A percentile compares a stretch with the other conserved stretches of the same genome.
Conservation (phyloP, 2,888 invertebrate genomes). For the Trachelus stipa region DNA sequence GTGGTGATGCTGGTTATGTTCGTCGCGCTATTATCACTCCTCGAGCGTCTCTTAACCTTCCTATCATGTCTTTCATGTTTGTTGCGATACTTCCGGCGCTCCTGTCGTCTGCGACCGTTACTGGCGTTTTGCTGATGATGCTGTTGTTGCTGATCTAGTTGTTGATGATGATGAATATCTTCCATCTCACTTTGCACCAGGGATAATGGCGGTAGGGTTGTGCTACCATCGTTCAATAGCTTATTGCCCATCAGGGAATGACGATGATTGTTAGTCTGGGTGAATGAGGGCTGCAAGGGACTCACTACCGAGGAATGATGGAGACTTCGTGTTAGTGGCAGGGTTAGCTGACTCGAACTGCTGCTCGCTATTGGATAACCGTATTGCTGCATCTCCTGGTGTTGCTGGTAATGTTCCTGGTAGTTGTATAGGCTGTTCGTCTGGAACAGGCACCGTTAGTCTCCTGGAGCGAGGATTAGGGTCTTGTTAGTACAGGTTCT, state of each 20-base stretch:
- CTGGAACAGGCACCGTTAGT: slow-evolving; percentile 63
- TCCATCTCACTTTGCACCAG: slow-evolving; percentile 41
- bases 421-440: slow-evolving; percentile 65
- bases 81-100: slow-evolving; percentile 19
- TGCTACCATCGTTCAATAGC: slow-evolving; percentile 25
- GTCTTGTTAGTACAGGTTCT: slow-evolving; percentile 1
- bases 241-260: slow-evolving; percentile 6
- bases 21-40: slow-evolving; percentile 9
- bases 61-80: slow-evolving; percentile 51
- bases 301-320: slow-evolving; percentile 60
- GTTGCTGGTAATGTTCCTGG: slow-evolving; percentile 62
- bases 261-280: slow-evolving; percentile 51
- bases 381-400: slow-evolving; percentile 66
- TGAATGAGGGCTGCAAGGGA: slow-evolving; percentile 59
- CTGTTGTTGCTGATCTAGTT: slow-evolving; percentile 39
- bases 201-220: slow-evolving; percentile 42
- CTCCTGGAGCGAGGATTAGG: slow-evolving; percentile 18
- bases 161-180: slow-evolving; percentile 35
- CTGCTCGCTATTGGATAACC: slow-evolving; percentile 65
- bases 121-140: slow-evolving; percentile 40
- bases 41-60: slow-evolving; percentile 47
- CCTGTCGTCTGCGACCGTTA: slow-evolving; percentile 8
- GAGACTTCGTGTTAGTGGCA: slow-evolving; percentile 61
- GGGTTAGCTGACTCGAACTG: slow-evolving; percentile 63
- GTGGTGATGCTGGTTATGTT: background rate